Evolutionary conservation across 2,113 vertebrate genomes (phyloP), one percentile per base, ranked within the genome.

Genomic region (Tachuris rubrigastra): DNA sequence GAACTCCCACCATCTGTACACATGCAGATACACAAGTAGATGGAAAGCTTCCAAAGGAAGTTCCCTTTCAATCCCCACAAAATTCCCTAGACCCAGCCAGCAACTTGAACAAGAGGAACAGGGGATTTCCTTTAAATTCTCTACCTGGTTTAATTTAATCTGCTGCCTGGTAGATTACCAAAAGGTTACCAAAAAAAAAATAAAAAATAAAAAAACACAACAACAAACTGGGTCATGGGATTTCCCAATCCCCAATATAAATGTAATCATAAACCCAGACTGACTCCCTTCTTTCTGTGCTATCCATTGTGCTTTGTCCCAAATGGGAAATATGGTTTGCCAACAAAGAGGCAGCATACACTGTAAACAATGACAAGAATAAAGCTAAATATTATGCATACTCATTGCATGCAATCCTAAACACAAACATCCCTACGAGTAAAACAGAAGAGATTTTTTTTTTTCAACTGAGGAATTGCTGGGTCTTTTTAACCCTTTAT

Each of bases 311-410:
- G 30, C 47, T 56, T 91, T 94, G 52, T 88, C 87, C 78, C 72
- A 55, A 77, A 55, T 50, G 78, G 59, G 63, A 94, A 88, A 90
- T 55, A 58, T 1, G 8, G 39, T 91, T 91, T 90, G 68, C 59
- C 82, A 91, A 42, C 2, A 18, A 33, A 90, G 44, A 88, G 47
- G 59, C 63, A 86, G 58, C 33, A 71, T 52, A 47, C 30, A n/a
- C 74, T 85, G 46, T 85, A 96, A 95, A 93, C 80, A 96, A 84
- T 60, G 49, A 84, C 87, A 82, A 90, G 96, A 95, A 95, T 85
- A 95, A 91, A 95, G 58, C 74, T 62, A 82, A 96, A 96, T 93
- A 86, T 95, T 93, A 74, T 87, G 74, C 93, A 90, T 95, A 97
- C 96, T 97, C 88, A 95, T 92, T 47, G 71, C 52, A 59, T 31